These are phyloP conservation scores for Cetonia aurata DNA, from an alignment of 2,888 invertebrate genomes.

Conservation along the genomic window DNA sequence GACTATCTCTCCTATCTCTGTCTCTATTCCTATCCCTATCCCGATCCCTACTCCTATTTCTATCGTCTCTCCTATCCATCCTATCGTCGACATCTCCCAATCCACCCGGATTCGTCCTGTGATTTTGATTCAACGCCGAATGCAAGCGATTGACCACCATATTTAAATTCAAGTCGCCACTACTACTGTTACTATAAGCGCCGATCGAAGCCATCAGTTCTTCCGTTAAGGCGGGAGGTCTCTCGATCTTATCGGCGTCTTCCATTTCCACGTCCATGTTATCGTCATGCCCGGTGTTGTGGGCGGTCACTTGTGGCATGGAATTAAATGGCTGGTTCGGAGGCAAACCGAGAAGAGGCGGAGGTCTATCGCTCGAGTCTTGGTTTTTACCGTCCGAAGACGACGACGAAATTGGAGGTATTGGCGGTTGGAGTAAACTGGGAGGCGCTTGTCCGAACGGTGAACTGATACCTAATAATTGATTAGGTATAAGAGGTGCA, in stretches of 20 bases:
- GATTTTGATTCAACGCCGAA: conserved; percentile 44
- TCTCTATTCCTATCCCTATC: conserved; percentile 61
- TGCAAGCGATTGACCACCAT: conserved; percentile 50
- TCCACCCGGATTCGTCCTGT: conserved; percentile 41
- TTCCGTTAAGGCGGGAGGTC: conserved; percentile 64
- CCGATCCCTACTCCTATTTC: conserved; percentile 60
- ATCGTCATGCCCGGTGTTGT: conserved; percentile 69
- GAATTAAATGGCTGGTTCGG: conserved; percentile 43
- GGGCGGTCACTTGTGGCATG: conserved; percentile 60
- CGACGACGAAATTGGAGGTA: conserved; percentile 52
- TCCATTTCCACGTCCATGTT: conserved; percentile 85
- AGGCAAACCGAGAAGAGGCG: conserved; percentile 32
- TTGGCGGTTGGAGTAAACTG: conserved; percentile 58
- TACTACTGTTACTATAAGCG: conserved; percentile 48
- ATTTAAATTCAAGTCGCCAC: conserved; percentile 49
- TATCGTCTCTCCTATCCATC: conserved; percentile 51
- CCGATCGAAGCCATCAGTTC: conserved; percentile 67
- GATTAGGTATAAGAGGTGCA: conserved; percentile 64
- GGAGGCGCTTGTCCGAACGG: conserved; percentile 61
- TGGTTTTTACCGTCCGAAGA: conserved; percentile 50
- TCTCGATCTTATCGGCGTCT: conserved; percentile 65
- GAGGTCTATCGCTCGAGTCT: conserved; percentile 41
- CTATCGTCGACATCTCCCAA: conserved; percentile 57
- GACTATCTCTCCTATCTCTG: conserved; percentile 57
- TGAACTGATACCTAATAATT: conserved; percentile 62